Base-by-base conservation (phyloP, 2,888 invertebrate species). In the Ptychoptera contaminata region DNA sequence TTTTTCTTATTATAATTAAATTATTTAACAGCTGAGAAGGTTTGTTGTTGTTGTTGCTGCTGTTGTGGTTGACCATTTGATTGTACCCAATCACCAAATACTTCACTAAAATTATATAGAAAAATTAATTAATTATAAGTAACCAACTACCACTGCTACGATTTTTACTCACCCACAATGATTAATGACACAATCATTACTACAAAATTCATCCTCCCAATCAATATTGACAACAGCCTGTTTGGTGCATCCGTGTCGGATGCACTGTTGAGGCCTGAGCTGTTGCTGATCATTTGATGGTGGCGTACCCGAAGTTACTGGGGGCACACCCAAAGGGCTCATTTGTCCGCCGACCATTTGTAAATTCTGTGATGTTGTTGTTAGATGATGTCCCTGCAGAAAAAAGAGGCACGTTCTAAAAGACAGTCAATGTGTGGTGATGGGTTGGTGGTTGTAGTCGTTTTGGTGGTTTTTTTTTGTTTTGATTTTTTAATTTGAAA, bases 141-240 rank as follows among this genome's bases (percentile, higher is more conserved):
- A 32, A 8, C 46, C 31, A 32, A 41, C 14, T 16, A 31, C 14
- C 31, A 15, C 14, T 41, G 34, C 14, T 41, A n/a, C 16, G 35
- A 72, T 86, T 40, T 15, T 88, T 51, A 92, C 91, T 67, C 91
- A 90, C 80, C 90, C 83, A 79, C 93, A 93, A 68, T 94, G 93
- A 65, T 82, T 85, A 63, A 92, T 88, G 51, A 93, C 93, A 69
- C 93, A 94, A 67, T 93, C 91, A 68, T 91, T 92, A 68, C 91
- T 90, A 72, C 93, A 94, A 67, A 92, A 94, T 65, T 93, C 93
- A 63, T 88, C 88, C 65, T 93, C 93, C 93, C 93, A 93, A 67
- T 91, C 91, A 51, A 82, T 81, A 70, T 86, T 91, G 52, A 87
- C 79, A 56, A 91, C 81, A 51, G 92, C 90, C 38, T 81, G 80